Conservation (phyloP, 2,888 invertebrate genomes). For the Gerosis bhagava region DNA sequence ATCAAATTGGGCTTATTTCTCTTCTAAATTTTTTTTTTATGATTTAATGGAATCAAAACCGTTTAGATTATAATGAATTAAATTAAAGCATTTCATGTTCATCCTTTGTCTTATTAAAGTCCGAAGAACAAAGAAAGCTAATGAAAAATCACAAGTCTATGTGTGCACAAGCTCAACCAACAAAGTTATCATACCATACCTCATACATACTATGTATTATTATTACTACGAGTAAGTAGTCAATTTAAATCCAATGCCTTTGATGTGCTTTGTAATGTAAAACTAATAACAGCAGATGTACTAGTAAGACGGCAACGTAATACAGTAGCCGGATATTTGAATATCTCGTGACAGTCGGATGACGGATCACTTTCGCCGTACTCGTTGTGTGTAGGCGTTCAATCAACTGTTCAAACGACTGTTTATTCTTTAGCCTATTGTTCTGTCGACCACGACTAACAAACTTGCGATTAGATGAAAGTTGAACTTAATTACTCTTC, state of each 20-base stretch:
- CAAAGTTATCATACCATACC: conserved; percentile 4
- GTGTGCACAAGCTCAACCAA: background rate
- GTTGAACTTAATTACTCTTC: conserved; percentile 47
- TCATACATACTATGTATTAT: too few species aligned
- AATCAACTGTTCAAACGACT: conserved; percentile 52
- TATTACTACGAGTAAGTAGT: too few species aligned
- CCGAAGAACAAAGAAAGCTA: too few species aligned
- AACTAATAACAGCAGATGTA: conserved; percentile 24
- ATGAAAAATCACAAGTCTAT: too few species aligned
- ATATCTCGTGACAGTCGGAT: conserved; percentile 48
- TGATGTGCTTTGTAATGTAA: conserved; percentile 22
- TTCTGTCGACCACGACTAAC: conserved; percentile 55
- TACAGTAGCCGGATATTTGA: conserved; percentile 51
- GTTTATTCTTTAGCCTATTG: conserved; percentile 54
- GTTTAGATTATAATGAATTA: too few species aligned
- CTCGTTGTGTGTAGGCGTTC: conserved; percentile 49
- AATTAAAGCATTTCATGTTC: too few species aligned
- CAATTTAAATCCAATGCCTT: conserved; percentile 21
- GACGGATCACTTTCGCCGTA: conserved; percentile 61
- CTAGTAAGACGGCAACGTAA: conserved; percentile 46
- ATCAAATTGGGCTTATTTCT: too few species aligned
- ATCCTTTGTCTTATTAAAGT: too few species aligned
- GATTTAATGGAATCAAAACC: too few species aligned
- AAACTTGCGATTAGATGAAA: conserved; percentile 66
- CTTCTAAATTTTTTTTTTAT: too few species aligned